These are phyloP conservation scores for Acholoe squamosa DNA, from an alignment of 2,888 invertebrate species.

Conservation along the genomic window DNA sequence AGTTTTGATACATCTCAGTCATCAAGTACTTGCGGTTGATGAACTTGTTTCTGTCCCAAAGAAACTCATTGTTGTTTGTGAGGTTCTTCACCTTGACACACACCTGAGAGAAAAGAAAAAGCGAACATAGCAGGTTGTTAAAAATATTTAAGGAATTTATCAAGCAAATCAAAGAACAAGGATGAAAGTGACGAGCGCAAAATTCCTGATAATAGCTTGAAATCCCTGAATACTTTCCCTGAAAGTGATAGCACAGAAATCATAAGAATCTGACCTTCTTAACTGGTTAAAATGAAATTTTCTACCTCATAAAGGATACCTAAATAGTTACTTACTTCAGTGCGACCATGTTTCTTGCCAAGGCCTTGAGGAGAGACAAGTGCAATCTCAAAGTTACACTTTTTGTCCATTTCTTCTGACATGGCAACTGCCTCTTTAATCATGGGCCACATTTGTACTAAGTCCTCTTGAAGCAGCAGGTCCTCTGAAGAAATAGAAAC, in stretches of 20 bases:
- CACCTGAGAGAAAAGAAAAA: constrained; percentile 63
- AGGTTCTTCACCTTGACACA: constrained; percentile 78
- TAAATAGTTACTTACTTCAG: constrained; percentile 80
- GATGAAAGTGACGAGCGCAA: neutral
- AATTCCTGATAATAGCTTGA: no score
- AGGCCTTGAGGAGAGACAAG: constrained; percentile 79
- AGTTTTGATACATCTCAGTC: constrained; percentile 82
- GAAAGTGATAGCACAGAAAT: no score
- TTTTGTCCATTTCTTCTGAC: constrained; percentile 80
- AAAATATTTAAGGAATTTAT: neutral
- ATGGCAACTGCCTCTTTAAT: constrained; percentile 81
- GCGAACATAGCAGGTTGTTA: neutral
- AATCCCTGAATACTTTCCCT: no score
- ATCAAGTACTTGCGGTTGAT: constrained; percentile 81
- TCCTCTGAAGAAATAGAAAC: constrained; percentile 76
- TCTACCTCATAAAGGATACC: no score
- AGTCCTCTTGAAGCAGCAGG: constrained; percentile 80
- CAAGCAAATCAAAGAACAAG: neutral
- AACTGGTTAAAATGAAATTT: no score
- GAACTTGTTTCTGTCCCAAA: constrained; percentile 80
- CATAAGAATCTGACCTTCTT: no score
- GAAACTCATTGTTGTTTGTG: constrained; percentile 76
- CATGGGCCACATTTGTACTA: constrained; percentile 79
- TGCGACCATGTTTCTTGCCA: constrained; percentile 76
- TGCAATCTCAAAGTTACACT: constrained; percentile 80